Base-by-base conservation (phyloP, 2,888 invertebrate species). In the Acheta domesticus region DNA sequence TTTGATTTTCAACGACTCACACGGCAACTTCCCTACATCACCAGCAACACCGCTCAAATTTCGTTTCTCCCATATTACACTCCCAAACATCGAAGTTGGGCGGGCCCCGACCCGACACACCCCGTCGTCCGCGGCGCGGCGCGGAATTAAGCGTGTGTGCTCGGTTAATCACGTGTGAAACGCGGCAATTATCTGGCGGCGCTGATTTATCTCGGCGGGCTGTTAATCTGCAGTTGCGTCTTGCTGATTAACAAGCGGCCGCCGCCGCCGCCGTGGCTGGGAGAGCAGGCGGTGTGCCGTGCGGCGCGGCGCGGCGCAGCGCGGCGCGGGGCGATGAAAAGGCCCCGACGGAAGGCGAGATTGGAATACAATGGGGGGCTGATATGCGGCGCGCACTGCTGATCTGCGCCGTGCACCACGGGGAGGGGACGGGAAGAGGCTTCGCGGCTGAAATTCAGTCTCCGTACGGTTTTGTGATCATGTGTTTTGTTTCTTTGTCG, bases 151-250 rank as follows among this genome's bases (percentile, higher is more conserved):
- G n/a, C 62, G 62, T n/a, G 62, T 62, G 62, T 62, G 62, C n/a
- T 62, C 16, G 14, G 62, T 62, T 62, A 62, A 62, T 62, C 62
- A 62, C 62, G 62, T 62, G 62, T 62, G 62, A 62, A 62, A 62
- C 62, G 62, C 62, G n/a, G 62, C 62, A 62, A 62, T 62, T 62
- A 62, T 62, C 62, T n/a, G n/a, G 62, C 36, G n/a, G 62, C 62
- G 62, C 62, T 62, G 62, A 62, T 62, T 62, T 62, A 62, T 62
- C 62, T 19, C 62, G n/a, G 16, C 16, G 16, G 11, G 62, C 14
- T 19, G 62, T 62, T 62, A 62, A 62, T 62, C 62, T 62, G 62
- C 62, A 62, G 62, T 14, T 16, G n/a, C 16, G n/a, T 36, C 36
- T 62, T 19, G 62, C 62, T 62, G 62, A 62, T 62, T 62, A 62